Conservation (phyloP, 2,888 invertebrate genomes). For the Asteroscopus sphinx region DNA sequence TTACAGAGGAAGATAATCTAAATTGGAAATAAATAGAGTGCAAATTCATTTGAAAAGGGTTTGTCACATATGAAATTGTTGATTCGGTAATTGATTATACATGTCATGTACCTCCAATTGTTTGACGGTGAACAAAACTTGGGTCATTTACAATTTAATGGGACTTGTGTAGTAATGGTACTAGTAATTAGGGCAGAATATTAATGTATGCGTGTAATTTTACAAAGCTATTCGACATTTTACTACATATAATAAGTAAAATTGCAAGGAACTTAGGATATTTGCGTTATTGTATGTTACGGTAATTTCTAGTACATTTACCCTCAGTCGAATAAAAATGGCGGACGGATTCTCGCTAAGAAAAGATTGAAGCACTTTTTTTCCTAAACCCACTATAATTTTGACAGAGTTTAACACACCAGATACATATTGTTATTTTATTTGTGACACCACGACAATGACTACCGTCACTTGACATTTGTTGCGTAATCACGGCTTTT, state of each 20-base stretch:
- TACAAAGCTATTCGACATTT: background rate
- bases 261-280: background rate
- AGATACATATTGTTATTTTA: too few relatives aligned
- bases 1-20: constrained; percentile 3
- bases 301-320: too few relatives aligned
- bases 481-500: too few relatives aligned
- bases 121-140: constrained; percentile 16
- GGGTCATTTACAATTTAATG: constrained; percentile 39
- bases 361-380: too few relatives aligned
- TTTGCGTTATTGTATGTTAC: too few relatives aligned
- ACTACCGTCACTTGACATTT: too few relatives aligned
- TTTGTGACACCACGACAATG: too few relatives aligned
- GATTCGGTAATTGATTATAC: background rate
- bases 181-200: constrained; percentile 9
- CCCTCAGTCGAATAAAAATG: too few relatives aligned
- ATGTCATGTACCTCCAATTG: background rate
- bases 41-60: constrained; percentile 3
- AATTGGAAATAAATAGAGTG: background rate
- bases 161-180: constrained; percentile 1
- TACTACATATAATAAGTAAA: background rate
- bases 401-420: too few relatives aligned
- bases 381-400: too few relatives aligned
- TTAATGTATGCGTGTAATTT: too few relatives aligned
- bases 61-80: constrained; percentile 4
- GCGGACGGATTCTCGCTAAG: too few relatives aligned